These are phyloP conservation scores for Ia io DNA, from an alignment of 2,113 vertebrate species.

Conservation along the genomic window DNA sequence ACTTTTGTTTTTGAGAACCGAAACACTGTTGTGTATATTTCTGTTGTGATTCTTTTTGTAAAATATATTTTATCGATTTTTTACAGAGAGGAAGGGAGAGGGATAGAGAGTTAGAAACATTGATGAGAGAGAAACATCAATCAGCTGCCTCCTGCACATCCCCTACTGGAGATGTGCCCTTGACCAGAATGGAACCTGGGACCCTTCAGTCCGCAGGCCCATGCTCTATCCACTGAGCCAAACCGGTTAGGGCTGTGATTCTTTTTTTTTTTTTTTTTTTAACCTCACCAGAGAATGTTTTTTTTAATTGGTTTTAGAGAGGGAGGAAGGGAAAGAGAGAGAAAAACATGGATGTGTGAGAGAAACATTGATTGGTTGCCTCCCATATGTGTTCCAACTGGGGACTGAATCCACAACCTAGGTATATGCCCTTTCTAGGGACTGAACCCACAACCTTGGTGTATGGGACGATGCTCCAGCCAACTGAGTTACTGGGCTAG, in stretches of 20 bases:
- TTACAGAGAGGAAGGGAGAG: too few relatives aligned
- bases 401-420: not conserved
- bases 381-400: not conserved
- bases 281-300: not conserved
- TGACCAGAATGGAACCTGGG: too few relatives aligned
- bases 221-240: too few relatives aligned
- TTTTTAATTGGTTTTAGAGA: not conserved
- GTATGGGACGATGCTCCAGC: not conserved
- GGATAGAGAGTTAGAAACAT: too few relatives aligned
- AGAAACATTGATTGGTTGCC: not conserved
- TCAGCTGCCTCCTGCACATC: too few relatives aligned
- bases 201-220: too few relatives aligned
- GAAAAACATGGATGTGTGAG: not conserved
- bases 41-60: not conserved
- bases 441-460: not conserved
- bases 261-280: not conserved
- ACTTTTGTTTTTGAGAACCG: conserved; percentile 30
- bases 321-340: not conserved
- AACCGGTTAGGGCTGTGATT: too few relatives aligned
- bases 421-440: not conserved
- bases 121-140: too few relatives aligned
- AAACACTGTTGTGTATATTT: conserved; percentile 42
- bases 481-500: not conserved
- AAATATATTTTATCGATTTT: too few relatives aligned
- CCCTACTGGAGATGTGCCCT: too few relatives aligned